Conservation (phyloP, 2,888 invertebrate species). For the Xanthorhoe spadicearia region DNA sequence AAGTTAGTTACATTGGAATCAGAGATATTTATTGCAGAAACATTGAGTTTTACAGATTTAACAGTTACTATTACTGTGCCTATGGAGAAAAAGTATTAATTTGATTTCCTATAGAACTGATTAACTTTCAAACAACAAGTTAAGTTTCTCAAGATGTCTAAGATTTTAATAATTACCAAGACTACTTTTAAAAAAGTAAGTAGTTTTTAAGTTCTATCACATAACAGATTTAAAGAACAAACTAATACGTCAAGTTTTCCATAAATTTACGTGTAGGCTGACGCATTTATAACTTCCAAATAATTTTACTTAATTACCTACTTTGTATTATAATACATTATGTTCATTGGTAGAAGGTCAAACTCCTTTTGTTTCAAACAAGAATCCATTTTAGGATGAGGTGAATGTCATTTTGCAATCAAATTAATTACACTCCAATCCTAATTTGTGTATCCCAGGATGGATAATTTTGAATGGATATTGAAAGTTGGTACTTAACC, state of each 20-base stretch:
- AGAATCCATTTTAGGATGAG: not conserved
- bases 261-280: not conserved
- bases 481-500: not conserved
- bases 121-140: too few relatives aligned
- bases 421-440: constrained; percentile 5
- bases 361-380: constrained; percentile 6
- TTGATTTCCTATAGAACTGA: too few relatives aligned
- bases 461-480: not conserved
- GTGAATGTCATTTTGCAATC: not conserved
- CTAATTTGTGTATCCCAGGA: not conserved
- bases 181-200: too few relatives aligned
- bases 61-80: too few relatives aligned
- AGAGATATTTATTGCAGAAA: too few relatives aligned
- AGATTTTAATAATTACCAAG: too few relatives aligned
- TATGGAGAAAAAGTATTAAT: too few relatives aligned
- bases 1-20: too few relatives aligned
- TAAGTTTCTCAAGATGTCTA: too few relatives aligned
- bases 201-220: not conserved
- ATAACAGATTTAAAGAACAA: not conserved
- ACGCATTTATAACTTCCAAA: not conserved
- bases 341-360: not conserved
- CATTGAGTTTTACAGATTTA: too few relatives aligned
- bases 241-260: not conserved
- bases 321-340: not conserved
- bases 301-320: not conserved